Conservation (phyloP, 2,113 vertebrate genomes). For the Trematocara unimaculatum region DNA sequence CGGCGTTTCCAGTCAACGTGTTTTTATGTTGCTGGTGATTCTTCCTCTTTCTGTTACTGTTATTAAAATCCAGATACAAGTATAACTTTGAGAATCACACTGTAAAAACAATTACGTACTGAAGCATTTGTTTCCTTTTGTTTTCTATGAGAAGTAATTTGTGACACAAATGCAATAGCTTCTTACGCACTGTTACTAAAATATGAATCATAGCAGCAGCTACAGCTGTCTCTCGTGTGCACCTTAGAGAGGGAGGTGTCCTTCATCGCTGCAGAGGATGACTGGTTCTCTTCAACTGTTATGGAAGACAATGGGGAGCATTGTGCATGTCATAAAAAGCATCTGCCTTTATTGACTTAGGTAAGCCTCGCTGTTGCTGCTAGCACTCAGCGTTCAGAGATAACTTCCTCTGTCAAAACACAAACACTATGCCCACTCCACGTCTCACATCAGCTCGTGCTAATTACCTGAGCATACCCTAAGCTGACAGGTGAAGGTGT, state of each 20-base stretch:
- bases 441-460: neutral
- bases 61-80: neutral
- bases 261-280: neutral
- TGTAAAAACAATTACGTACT: neutral
- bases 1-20: neutral
- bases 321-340: slow-evolving; percentile 54
- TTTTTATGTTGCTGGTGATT: neutral
- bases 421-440: slow-evolving; percentile 20
- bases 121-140: neutral
- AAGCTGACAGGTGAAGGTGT: slow-evolving; percentile 64
- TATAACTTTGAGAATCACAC: neutral
- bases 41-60: neutral
- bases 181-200: neutral
- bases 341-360: slow-evolving; percentile 58
- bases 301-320: slow-evolving; percentile 55
- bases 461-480: slow-evolving; percentile 46
- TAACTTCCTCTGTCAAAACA: slow-evolving; percentile 66
- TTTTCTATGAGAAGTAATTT: neutral
- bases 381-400: slow-evolving; percentile 55
- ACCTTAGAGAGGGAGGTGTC: neutral
- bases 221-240: neutral
- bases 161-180: neutral
- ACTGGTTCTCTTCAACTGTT: neutral
- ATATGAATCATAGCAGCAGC: neutral
- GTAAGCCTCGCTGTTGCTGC: slow-evolving; percentile 41